A percentile compares a stretch with the other conserved stretches of the same genome.
Evolutionary conservation across 2,888 invertebrate species (phyloP).

Genomic region (Dysmachus trigonus): DNA sequence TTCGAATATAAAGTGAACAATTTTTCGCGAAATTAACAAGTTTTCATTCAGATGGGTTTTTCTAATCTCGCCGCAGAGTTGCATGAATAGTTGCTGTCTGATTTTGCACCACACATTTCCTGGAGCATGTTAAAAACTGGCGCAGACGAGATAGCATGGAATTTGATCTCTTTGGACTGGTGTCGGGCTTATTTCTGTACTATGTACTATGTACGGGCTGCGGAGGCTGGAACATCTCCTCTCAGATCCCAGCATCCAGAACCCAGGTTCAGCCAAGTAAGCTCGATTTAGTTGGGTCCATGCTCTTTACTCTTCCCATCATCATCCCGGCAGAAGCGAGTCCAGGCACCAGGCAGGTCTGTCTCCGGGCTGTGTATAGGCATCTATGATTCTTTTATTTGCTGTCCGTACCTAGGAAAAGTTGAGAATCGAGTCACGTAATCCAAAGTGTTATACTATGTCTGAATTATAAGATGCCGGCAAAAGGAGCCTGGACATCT

Average conservation of each 20-base stretch:
- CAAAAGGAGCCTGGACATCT: slow-evolving; percentile 24
- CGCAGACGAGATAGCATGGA: slow-evolving; percentile 19
- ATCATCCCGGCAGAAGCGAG: neutral
- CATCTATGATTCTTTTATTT: slow-evolving; percentile 44
- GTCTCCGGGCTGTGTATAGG: slow-evolving; percentile 16
- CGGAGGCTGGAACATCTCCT: neutral
- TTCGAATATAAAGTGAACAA: slow-evolving; percentile 2
- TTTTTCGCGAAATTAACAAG: neutral
- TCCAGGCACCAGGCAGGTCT: neutral
- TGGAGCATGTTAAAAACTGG: slow-evolving; percentile 12
- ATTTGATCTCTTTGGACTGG: slow-evolving; percentile 27
- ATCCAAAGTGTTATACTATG: slow-evolving; percentile 54
- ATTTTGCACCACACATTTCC: slow-evolving; percentile 18
- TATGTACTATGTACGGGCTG: neutral
- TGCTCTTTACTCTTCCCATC: neutral
- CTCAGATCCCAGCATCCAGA: neutral
- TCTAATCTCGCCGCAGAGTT: neutral
- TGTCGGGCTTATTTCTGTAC: neutral
- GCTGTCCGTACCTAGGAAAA: slow-evolving; percentile 35
- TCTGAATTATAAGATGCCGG: slow-evolving; percentile 54
- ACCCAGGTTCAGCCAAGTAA: neutral
- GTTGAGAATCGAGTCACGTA: slow-evolving; percentile 53
- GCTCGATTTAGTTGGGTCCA: slow-evolving; percentile 9
- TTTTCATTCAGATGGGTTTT: neutral
- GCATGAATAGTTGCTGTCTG: neutral